These are phyloP conservation scores for Hyles lineata DNA, from an alignment of 2,888 invertebrate species.

Conservation along the genomic window DNA sequence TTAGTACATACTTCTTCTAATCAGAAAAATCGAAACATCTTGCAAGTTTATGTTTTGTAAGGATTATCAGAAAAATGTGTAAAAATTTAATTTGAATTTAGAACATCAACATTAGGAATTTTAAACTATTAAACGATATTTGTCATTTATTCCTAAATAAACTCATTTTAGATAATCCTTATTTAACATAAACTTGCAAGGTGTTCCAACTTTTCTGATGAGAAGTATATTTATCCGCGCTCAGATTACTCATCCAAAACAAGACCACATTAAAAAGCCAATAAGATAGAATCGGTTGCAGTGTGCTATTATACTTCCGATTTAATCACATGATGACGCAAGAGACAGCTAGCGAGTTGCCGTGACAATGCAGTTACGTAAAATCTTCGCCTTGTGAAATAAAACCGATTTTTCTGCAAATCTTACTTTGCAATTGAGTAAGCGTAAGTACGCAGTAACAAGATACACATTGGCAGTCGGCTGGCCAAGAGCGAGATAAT, in stretches of 20 bases:
- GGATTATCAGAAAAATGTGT: too few relatives aligned
- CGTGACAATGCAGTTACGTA: not conserved
- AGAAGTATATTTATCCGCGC: not conserved
- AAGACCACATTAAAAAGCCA: not conserved
- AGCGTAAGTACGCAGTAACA: not conserved
- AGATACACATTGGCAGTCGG: not conserved
- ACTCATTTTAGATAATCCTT: too few relatives aligned
- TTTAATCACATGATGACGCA: conserved; percentile 2
- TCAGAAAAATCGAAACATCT: too few relatives aligned
- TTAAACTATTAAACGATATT: too few relatives aligned
- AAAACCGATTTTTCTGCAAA: not conserved
- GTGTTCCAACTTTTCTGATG: too few relatives aligned
- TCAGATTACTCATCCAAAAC: not conserved
- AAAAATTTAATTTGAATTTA: too few relatives aligned
- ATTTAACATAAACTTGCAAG: too few relatives aligned
- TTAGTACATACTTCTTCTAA: too few relatives aligned
- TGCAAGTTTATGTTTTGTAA: too few relatives aligned
- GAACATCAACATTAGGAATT: too few relatives aligned
- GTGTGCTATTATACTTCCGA: not conserved
- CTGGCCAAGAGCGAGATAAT: not conserved
- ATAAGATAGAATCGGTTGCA: not conserved
- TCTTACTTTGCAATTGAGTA: too few relatives aligned
- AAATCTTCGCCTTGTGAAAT: not conserved
- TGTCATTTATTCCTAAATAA: too few relatives aligned
- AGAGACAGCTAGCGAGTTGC: not conserved